Percentiles rank a stretch among this genome's conserved stretches.
Conservation (phyloP, 2,113 vertebrate species). For the Alligator mississippiensis region DNA sequence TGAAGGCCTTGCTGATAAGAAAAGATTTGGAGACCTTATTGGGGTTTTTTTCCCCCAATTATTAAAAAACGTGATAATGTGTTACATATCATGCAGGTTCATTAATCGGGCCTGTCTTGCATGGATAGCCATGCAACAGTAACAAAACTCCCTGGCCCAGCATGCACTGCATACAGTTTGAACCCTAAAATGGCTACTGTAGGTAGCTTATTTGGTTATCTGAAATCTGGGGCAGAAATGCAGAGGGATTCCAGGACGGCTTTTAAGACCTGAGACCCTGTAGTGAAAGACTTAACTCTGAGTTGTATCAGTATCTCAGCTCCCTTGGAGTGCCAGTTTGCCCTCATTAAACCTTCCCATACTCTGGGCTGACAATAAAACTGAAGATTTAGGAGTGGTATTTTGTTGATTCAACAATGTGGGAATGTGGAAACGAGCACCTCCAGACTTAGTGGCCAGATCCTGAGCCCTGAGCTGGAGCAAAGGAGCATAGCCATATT, state of each 20-base stretch:
- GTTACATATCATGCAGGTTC: not conserved
- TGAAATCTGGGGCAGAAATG: not conserved
- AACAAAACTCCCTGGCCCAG: not conserved
- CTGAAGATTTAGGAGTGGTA: not conserved
- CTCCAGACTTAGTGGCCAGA: not conserved
- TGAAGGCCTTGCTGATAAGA: not conserved
- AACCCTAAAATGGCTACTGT: not conserved
- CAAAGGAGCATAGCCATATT: not conserved
- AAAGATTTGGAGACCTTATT: not conserved
- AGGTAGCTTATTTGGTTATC: rapidly evolving
- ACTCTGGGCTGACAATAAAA: not conserved
- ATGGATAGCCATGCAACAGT: not conserved
- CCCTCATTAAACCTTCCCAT: not conserved
- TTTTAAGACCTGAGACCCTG: not conserved
- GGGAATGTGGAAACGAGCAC: not conserved
- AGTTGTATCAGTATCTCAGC: not conserved
- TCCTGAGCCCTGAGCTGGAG: not conserved
- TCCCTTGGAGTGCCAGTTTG: not conserved
- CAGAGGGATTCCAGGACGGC: not conserved
- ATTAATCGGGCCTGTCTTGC: not conserved
- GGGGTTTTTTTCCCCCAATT: not conserved
- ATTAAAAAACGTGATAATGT: not conserved
- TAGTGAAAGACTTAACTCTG: not conserved
- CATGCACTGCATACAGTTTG: not conserved
- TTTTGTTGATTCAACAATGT: not conserved